A percentile compares a stretch with the other conserved stretches of the same genome.
phyloP scores from a whole-genome alignment of 2,888 invertebrate genomes.

The Epirrhoe tristata region DNA sequence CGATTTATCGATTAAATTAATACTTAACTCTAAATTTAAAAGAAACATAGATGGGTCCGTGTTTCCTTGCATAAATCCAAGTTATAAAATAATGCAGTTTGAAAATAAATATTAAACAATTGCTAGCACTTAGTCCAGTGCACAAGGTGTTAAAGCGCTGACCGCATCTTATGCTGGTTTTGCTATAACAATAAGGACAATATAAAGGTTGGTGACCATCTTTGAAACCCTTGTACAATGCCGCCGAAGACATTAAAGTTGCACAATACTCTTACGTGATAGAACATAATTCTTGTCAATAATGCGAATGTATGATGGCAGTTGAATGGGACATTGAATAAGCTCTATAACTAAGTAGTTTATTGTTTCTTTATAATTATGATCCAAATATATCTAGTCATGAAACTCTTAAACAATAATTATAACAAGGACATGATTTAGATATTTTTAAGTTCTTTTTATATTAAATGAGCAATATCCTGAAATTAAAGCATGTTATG shows the following conservation, averaged over 20 bases:
- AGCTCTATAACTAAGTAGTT: conserved; percentile 11
- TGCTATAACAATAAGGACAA: conserved; percentile 22
- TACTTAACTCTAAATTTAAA: background rate
- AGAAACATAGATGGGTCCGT: background rate
- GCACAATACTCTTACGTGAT: conserved; percentile 27
- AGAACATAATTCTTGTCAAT: conserved; percentile 26
- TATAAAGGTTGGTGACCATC: conserved; percentile 23
- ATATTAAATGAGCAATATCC: no score
- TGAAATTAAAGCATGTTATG: no score
- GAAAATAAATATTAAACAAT: background rate
- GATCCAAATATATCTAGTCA: background rate
- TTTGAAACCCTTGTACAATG: conserved; percentile 19
- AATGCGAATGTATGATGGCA: conserved; percentile 19
- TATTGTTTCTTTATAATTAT: conserved; percentile 24
- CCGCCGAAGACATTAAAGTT: conserved; percentile 23
- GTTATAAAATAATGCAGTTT: background rate
- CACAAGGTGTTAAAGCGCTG: conserved; percentile 1
- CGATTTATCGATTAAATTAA: conserved; percentile 12
- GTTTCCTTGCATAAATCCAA: background rate
- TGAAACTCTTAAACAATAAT: background rate
- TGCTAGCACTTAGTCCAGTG: background rate
- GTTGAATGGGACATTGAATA: conserved; percentile 21
- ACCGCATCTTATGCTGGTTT: conserved; percentile 2
- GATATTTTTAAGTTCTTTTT: background rate
- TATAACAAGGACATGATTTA: background rate